phyloP scores from a whole-genome alignment of 2,113 vertebrate species.

The Delphinus delphis region DNA sequence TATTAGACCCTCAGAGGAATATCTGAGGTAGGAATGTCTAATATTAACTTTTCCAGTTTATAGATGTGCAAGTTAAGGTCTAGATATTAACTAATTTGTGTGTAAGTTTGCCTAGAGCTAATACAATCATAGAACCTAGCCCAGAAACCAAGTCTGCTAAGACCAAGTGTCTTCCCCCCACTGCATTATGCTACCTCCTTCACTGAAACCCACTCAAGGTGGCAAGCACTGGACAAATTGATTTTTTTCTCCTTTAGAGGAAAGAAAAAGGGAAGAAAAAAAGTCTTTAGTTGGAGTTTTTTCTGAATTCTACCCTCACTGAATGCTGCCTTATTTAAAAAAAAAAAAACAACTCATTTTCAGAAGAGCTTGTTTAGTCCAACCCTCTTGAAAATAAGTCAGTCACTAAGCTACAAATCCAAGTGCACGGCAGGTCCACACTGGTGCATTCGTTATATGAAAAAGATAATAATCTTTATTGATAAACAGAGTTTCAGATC shows the following conservation, averaged over 20 bases:
- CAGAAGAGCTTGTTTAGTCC: not conserved
- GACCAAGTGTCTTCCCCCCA: not conserved
- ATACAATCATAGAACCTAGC: not conserved
- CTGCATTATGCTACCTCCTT: not conserved
- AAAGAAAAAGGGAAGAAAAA: not conserved
- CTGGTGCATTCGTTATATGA: not conserved
- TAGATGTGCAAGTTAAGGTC: not conserved
- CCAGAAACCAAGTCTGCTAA: not conserved
- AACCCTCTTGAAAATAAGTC: not conserved
- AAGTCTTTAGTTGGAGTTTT: not conserved
- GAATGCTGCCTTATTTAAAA: not conserved
- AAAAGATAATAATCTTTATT: not conserved
- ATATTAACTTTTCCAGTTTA: not conserved
- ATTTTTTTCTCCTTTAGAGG: not conserved
- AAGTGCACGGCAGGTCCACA: not conserved
- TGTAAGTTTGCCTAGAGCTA: not conserved
- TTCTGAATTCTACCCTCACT: not conserved
- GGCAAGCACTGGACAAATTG: not conserved
- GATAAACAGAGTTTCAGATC: slow-evolving; percentile 58
- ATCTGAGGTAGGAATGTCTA: not conserved
- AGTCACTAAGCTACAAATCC: slow-evolving; percentile 5
- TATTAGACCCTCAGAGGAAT: slow-evolving; percentile 9
- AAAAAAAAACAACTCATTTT: not conserved
- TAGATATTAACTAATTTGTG: not conserved
- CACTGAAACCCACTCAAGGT: not conserved